Percentiles rank a stretch among this genome's conserved stretches.
phyloP scores from a whole-genome alignment of 2,888 invertebrate genomes.

The Polydrusus pterygomalis region DNA sequence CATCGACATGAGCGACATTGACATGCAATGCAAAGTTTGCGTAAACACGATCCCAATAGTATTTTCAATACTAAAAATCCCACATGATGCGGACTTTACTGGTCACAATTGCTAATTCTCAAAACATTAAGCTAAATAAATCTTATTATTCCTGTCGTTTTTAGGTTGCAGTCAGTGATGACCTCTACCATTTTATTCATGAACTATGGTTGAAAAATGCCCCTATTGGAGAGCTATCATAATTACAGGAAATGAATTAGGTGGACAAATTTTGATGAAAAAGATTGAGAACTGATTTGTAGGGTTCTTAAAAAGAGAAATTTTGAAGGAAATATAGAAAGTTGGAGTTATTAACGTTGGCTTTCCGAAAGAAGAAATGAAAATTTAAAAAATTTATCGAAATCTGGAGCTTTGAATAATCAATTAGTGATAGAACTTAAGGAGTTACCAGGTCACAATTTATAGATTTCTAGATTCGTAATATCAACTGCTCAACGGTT shows the following conservation, averaged over 20 bases:
- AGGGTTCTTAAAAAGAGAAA: not conserved
- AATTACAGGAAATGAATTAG: not conserved
- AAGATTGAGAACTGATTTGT: not conserved
- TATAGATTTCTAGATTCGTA: slow-evolving; percentile 6
- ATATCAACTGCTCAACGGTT: not conserved
- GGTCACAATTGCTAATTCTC: too few relatives aligned
- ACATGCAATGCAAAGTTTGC: too few relatives aligned
- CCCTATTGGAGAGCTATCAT: slow-evolving; percentile 95
- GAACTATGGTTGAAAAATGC: slow-evolving; percentile 97
- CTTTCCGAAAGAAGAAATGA: slow-evolving; percentile 14
- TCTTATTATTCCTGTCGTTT: slow-evolving; percentile 59
- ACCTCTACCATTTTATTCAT: slow-evolving; percentile 95
- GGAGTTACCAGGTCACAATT: slow-evolving; percentile 20
- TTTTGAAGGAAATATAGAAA: not conserved
- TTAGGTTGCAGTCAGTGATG: slow-evolving; percentile 93
- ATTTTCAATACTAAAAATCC: too few relatives aligned
- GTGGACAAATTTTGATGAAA: not conserved
- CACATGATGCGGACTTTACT: too few relatives aligned
- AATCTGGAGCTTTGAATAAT: not conserved
- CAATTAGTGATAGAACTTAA: slow-evolving; percentile 4
- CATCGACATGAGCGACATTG: too few relatives aligned
- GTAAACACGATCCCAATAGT: too few relatives aligned
- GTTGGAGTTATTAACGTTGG: not conserved
- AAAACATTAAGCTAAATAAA: not conserved
- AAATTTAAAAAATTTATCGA: not conserved